phyloP scores from a whole-genome alignment of 2,797 vertebrate species.

The Acanthis flammea region DNA sequence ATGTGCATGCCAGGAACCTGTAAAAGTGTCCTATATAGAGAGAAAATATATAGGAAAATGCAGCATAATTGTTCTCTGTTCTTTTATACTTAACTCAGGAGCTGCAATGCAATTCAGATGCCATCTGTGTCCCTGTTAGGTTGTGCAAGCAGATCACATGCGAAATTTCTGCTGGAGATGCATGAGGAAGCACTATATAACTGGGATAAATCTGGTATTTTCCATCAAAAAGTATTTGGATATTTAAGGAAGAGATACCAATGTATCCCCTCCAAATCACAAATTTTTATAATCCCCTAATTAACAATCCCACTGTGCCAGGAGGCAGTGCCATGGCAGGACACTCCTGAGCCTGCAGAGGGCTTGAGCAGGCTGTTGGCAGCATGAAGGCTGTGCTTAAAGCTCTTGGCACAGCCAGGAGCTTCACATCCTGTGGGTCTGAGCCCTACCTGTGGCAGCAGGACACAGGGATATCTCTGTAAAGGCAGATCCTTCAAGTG shows the following conservation, averaged over 20 bases:
- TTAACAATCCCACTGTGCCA: neutral
- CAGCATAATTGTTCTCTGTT: neutral
- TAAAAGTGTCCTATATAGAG: neutral
- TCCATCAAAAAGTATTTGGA: neutral
- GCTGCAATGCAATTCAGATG: neutral
- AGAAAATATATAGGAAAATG: neutral
- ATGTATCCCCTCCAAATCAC: neutral
- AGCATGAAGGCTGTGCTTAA: rapidly evolving
- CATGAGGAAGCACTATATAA: neutral
- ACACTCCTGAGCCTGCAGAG: neutral
- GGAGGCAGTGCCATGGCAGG: neutral
- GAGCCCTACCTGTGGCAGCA: neutral
- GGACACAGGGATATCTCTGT: neutral
- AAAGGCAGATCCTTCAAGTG: neutral
- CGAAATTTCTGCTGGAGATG: neutral
- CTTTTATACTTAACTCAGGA: neutral
- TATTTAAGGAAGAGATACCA: neutral
- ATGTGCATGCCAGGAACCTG: neutral
- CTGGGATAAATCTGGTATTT: neutral
- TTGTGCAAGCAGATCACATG: neutral
- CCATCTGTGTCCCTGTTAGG: neutral
- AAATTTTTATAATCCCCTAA: neutral
- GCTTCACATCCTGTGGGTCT: rapidly evolving
- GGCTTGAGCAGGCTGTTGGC: neutral
- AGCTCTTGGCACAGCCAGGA: neutral